Conservation (phyloP, 1,140 invertebrate species). For the Aphelenchoides fujianensis region DNA sequence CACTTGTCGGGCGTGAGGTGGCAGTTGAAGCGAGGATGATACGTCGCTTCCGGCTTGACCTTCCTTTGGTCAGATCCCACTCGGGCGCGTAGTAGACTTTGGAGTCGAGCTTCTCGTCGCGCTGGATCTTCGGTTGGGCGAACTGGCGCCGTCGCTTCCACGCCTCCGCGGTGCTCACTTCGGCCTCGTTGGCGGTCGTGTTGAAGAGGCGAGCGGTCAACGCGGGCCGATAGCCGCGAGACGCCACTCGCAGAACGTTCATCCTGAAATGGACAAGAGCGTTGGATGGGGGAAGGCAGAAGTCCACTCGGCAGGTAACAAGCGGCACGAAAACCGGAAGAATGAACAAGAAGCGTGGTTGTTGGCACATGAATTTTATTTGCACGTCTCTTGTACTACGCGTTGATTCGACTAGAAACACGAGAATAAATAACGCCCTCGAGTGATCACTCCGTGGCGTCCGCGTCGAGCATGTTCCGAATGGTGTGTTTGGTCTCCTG, state of each 20-base stretch:
- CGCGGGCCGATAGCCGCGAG: neutral
- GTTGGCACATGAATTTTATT: too few species aligned
- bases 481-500: constrained; percentile 62
- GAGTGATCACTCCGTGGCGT: too few species aligned
- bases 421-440: too few species aligned
- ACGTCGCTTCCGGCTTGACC: constrained; percentile 30
- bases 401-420: too few species aligned
- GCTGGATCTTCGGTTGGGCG: constrained; percentile 49
- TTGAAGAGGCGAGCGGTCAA: neutral
- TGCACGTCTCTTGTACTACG: too few species aligned
- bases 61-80: constrained; percentile 55
- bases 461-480: constrained; percentile 32
- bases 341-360: too few species aligned
- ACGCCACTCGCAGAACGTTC: neutral
- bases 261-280: neutral
- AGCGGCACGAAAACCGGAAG: too few species aligned
- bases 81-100: constrained; percentile 62
- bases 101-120: constrained; percentile 43
- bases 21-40: constrained; percentile 46
- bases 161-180: neutral
- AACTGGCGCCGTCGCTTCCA: constrained; percentile 30
- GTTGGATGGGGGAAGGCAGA: too few species aligned
- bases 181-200: neutral
- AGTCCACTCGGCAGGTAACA: too few species aligned
- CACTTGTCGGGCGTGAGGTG: constrained; percentile 59